Base-by-base conservation (phyloP, 2,888 invertebrate genomes). In the Dascillus cervinus region DNA sequence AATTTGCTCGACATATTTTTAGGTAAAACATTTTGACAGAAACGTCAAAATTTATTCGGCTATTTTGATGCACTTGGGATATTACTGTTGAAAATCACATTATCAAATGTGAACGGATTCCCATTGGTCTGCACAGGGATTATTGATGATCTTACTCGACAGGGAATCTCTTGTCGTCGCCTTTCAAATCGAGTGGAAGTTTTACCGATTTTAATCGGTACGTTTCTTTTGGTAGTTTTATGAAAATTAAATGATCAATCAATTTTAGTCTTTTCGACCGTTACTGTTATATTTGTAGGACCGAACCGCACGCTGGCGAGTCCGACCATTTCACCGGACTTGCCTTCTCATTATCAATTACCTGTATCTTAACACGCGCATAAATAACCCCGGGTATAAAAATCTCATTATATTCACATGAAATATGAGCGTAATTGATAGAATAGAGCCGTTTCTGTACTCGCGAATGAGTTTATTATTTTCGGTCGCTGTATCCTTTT, bases 391-490 rank as follows among this genome's bases (percentile, higher is more conserved):
- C 47, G 48, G 48, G 50, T 52, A 53, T 53, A 55, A 55, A 56
- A 57, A 54, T 55, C 57, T 57, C 53, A 55, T 57, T 56, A 57
- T 55, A 50, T 45, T 46, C 49, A 42, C 45, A 51, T 56, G 56
- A 57, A 57, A 57, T 56, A 56, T 55, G 56, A 55, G 48, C 51
- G 52, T 51, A 54, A 54, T 55, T 51, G 52, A 52, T 53, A 51
- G 49, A 53, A 49, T 50, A 51, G 41, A 49, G 46, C 47, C 45
- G 47, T 49, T 41, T 42, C 38, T 41, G 34, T 39, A 34, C 30
- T 33, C 32, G 39, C 36, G 26, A 36, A 39, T 37, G 32, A 36
- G 41, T 41, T 41, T 37, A 35, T 39, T 35, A 27, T 4, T n/a
- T n/a, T n/a, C n/a, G n/a, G 22, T 17, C 27, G 22, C 31, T 32